These are phyloP conservation scores for Crenuchus spilurus DNA, from an alignment of 2,797 vertebrate species.

Conservation along the genomic window DNA sequence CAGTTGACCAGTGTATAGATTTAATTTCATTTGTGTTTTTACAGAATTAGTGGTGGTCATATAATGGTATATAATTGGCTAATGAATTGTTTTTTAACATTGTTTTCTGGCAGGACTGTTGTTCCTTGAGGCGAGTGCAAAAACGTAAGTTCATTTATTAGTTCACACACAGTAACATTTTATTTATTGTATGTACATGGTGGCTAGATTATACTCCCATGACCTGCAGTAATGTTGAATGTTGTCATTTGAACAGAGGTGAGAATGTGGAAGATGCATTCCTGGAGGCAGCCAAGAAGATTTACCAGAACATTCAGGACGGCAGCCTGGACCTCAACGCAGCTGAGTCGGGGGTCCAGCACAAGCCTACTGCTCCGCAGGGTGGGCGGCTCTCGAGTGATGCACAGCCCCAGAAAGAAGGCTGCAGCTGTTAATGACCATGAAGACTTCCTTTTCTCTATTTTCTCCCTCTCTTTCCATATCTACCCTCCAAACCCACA, in stretches of 20 bases:
- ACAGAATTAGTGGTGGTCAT: no score
- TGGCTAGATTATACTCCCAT: background rate
- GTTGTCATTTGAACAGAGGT: constrained; percentile 74
- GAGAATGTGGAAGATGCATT: constrained; percentile 98
- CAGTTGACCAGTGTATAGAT: no score
- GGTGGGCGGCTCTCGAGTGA: constrained; percentile 91
- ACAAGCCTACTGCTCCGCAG: constrained; percentile 93
- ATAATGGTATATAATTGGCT: no score
- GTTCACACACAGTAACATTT: background rate
- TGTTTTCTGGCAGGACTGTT: constrained; percentile 81
- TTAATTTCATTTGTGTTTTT: no score
- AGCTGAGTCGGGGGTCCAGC: constrained; percentile 94
- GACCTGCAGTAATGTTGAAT: constrained; percentile 1
- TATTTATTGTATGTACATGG: background rate
- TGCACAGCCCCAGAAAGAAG: constrained; percentile 92
- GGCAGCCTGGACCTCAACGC: constrained; percentile 97
- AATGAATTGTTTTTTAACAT: constrained; percentile 18
- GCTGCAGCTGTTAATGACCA: constrained; percentile 94
- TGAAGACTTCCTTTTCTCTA: constrained; percentile 42
- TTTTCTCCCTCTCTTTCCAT: constrained; percentile 18
- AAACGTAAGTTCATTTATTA: constrained; percentile 86
- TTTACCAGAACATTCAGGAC: constrained; percentile 98
- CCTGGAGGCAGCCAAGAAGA: constrained; percentile 96
- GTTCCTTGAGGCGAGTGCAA: constrained; percentile 97
- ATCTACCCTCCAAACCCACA: constrained; percentile 23